Evolutionary conservation across 2,888 invertebrate species (phyloP), one percentile per base, ranked within the genome.

Genomic region (Oligia strigilis): DNA sequence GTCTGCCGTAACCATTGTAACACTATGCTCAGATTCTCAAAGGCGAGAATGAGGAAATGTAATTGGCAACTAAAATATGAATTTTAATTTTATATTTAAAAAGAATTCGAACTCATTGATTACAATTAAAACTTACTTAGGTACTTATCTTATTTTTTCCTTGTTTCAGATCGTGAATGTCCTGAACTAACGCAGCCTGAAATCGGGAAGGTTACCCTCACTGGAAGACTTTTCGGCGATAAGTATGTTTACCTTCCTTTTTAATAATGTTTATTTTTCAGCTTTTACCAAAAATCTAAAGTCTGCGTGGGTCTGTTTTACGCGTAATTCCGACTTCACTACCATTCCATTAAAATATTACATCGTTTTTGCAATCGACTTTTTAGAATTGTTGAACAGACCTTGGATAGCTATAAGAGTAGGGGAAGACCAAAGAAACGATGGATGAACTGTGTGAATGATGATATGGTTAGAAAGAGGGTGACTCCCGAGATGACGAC

Each of bases 161-260:
- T 92, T 95, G 92, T 97, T 97, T 14, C 96, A 97, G 99, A 99
- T 93, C 98, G 98, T n/a, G 99, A 99, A 94, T 99, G 99, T 90
- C 98, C 98, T 0, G 98, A 98, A 87, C 95, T 99, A 73, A 97
- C 98, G 60, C 98, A 98, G 83, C 98, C 99, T 72, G 98, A 98
- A 29, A 97, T 98, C 79, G 99, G 99, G 0, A 97, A 98, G 77
- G 98, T 99, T 72, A 97, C 98, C 0, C 95, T 98, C 0, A 98
- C 98, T 2, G 99, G 99, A 43, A 97, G 98, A 84, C 97, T 98
- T 69, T 99, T 99, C 92, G 98, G 99, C 0, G 98, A 98, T 88
- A 97, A 97, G 97, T 97, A 88, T 93, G 96, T 92, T n/a, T 43
- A 3, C 14, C 14, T 29, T 55, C 19, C 29, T 43, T 29, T 29